phyloP scores from a whole-genome alignment of 30 jellyfish, hydroid and myxozoan genomes.

The Hydra vulgaris region DNA sequence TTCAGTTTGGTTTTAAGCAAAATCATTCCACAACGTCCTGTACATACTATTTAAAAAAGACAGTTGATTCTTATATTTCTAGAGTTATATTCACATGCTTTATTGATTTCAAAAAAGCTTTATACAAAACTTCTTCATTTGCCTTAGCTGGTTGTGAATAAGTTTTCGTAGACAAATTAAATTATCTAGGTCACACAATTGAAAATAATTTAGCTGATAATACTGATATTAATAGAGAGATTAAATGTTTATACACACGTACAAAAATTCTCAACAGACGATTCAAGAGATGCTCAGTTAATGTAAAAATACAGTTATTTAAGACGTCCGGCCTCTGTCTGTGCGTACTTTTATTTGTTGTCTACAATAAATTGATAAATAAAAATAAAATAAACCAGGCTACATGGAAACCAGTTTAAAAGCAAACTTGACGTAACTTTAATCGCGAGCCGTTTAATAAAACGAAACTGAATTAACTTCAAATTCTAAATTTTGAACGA shows the following conservation, averaged over 20 bases:
- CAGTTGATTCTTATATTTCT: background rate
- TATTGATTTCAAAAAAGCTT: no score
- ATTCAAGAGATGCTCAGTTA: background rate
- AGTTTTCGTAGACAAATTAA: background rate
- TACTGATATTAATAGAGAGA: background rate
- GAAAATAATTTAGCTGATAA: background rate
- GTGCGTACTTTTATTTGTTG: no score
- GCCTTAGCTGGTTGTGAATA: background rate
- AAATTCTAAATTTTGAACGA: no score
- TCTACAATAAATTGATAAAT: no score
- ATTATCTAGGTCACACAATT: background rate
- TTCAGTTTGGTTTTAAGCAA: background rate
- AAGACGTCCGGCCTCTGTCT: background rate
- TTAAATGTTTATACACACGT: background rate
- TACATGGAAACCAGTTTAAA: no score
- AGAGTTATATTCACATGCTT: no score
- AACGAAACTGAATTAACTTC: no score
- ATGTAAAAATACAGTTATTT: background rate
- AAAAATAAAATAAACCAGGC: no score
- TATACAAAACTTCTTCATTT: background rate
- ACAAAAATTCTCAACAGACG: background rate
- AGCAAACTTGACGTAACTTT: no score
- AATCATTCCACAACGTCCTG: background rate
- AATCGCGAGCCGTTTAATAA: no score
- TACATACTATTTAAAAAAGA: background rate